Evolutionary conservation across 2,888 invertebrate genomes (phyloP), one percentile per base, ranked within the genome.

Genomic region (Apotomis turbidana): DNA sequence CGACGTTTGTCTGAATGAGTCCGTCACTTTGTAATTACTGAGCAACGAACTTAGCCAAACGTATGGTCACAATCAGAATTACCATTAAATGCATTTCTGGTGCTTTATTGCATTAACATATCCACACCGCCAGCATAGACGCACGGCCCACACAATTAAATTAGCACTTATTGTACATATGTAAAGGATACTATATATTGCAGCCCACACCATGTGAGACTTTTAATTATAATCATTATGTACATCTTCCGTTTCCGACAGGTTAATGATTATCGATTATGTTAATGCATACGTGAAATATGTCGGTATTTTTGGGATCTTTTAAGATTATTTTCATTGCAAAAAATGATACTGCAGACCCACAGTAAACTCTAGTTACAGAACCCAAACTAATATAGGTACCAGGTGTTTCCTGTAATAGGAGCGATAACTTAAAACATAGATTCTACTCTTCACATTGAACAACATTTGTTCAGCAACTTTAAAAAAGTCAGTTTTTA

Each of bases 131-230:
- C 51, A 59, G 46, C 62, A 55, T 62, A 62, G 38, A 55, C 36
- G 9, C 13, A 41, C 36, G 59, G 71, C 71, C 66, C 52, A 60
- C 71, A 60, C 71, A 46, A 55, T 60, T 60, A 66, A 66, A 66
- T 71, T 71, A 71, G 54, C 54, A 61, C 60, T 61, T 67, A 71
- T 67, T 71, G 60, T 67, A 60, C 8, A 61, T 41, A 63, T 59
- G 38, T 49, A 54, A 49, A 38, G 52, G 66, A 27, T 66, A 60
- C 54, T 38, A 55, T 49, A 66, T 60, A 49, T 44, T 60, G 36
- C 15, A 60, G 6, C 70, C 70, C 38, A 60, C 60, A 54, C 60
- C 44, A 57, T 38, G 54, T 63, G 44, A 10, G 36, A n/a, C n/a
- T 58, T 46, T 58, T 67, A 67, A 67, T 67, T 66, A 36, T 13